Conservation (phyloP, 2,888 invertebrate species). For the Erannis defoliaria region DNA sequence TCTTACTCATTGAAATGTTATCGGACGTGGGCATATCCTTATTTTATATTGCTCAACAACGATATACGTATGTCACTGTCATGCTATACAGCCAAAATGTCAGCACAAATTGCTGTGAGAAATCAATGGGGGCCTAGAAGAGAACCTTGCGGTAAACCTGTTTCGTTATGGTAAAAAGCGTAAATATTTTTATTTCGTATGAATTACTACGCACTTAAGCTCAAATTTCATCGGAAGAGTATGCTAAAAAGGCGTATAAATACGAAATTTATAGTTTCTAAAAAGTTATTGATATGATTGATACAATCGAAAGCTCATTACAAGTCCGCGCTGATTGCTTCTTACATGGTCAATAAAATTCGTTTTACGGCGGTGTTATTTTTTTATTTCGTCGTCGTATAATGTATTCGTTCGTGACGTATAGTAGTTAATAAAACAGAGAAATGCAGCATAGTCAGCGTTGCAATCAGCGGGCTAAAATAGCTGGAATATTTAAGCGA, state of each 20-base stretch:
- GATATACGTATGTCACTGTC: constrained; percentile 28
- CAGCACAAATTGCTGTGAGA: constrained; percentile 21
- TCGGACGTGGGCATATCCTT: constrained; percentile 27
- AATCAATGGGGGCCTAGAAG: constrained; percentile 20
- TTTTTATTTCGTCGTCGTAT: constrained; percentile 33
- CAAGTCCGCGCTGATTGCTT: constrained; percentile 25
- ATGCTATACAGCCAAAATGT: constrained; percentile 23
- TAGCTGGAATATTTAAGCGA: constrained; percentile 47
- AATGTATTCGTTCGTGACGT: constrained; percentile 43
- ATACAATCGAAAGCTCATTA: constrained; percentile 37
- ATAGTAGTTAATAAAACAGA: constrained; percentile 42
- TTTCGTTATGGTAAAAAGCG: constrained; percentile 11
- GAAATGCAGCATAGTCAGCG: constrained; percentile 44
- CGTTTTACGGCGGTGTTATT: constrained; percentile 29
- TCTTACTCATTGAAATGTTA: constrained; percentile 32
- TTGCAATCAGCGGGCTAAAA: constrained; percentile 46
- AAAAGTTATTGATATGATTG: constrained; percentile 29
- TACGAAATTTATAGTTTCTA: constrained; percentile 16
- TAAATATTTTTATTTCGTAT: constrained; percentile 16
- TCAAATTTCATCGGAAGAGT: constrained; percentile 18
- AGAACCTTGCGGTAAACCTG: constrained; percentile 29
- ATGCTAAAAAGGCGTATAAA: constrained; percentile 21
- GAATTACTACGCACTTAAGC: constrained; percentile 12
- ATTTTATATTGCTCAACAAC: constrained; percentile 26
- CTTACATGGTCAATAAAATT: constrained; percentile 26